These are phyloP conservation scores for Ploceus nigricollis DNA, from an alignment of 2,113 vertebrate species.

Conservation along the genomic window DNA sequence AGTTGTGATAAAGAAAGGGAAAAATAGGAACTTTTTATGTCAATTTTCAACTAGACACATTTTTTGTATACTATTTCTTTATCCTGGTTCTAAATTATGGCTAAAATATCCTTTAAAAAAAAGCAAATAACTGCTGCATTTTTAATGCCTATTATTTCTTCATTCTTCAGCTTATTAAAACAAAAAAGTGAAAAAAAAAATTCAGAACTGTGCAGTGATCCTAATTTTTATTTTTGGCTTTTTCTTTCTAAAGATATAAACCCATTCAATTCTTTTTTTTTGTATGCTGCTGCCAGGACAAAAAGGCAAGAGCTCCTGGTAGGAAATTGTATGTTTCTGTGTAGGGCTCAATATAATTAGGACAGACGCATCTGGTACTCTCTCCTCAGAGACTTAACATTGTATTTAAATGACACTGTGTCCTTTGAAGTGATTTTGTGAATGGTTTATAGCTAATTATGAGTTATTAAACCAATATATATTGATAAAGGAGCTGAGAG, in stretches of 20 bases:
- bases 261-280: rapidly evolving
- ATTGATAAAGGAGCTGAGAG: neutral
- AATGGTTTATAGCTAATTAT: neutral
- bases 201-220: neutral
- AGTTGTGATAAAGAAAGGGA: neutral
- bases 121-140: neutral
- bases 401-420: neutral
- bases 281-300: neutral
- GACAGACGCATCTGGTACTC: neutral
- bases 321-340: neutral
- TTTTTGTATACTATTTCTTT: neutral
- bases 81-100: neutral
- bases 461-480: neutral
- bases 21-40: neutral
- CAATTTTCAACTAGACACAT: neutral
- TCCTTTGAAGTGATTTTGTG: neutral
- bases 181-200: neutral
- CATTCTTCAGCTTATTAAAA: neutral
- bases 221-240: neutral
- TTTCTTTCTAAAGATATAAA: neutral
- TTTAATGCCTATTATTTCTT: neutral
- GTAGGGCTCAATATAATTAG: neutral
- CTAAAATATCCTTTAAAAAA: neutral
- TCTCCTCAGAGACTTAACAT: neutral
- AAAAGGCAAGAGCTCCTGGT: neutral